Evolutionary conservation across 2,797 vertebrate species (phyloP), one percentile per base, ranked within the genome.

Genomic region (Coregonus ussuriensis): DNA sequence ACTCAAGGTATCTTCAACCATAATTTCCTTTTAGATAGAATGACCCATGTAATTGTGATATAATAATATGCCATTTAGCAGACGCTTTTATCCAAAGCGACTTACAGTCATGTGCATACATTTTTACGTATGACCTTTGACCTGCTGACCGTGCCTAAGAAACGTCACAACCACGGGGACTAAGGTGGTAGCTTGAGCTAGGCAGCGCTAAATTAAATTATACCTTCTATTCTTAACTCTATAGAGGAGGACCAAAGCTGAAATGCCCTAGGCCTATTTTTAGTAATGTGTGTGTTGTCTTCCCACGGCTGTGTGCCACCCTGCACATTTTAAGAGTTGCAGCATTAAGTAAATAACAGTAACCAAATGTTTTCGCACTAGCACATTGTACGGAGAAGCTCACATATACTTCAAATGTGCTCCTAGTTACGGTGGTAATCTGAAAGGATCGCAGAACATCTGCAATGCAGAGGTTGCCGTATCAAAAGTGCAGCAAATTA

Each of bases 401-500:
- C 73, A 81, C 37, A 75, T 72, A 72, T 82, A 68, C 62, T 81
- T 77, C 71, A 78, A 86, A 88, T 85, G 77, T 85, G 82, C 72
- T 77, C 86, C 73, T 47, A 80, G 68, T 88, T 86, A 82, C 59
- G 76, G 65, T 76, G 65, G 77, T 82, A 66, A 84, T 89, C 77
- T 80, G 54, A 79, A 87, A 15, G 76, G 37, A 79, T 83, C 31
- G 71, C 77, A 74, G 71, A 82, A 70, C 81, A 59, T 56, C 77
- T 81, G 79, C 81, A 84, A 71, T 84, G 75, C 81, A 72, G 82
- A 53, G 74, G 79, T 85, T 72, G 67, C 81, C 63, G 77, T 79
- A 85, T 85, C 72, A 81, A 75, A 85, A 89, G 78, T 87, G 81
- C 81, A 81, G 83, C 74, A 84, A 88, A 87, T 86, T 75, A 83